Evolutionary conservation across 2,888 invertebrate species (phyloP).

Genomic region (Heterodera filipjevi): DNA sequence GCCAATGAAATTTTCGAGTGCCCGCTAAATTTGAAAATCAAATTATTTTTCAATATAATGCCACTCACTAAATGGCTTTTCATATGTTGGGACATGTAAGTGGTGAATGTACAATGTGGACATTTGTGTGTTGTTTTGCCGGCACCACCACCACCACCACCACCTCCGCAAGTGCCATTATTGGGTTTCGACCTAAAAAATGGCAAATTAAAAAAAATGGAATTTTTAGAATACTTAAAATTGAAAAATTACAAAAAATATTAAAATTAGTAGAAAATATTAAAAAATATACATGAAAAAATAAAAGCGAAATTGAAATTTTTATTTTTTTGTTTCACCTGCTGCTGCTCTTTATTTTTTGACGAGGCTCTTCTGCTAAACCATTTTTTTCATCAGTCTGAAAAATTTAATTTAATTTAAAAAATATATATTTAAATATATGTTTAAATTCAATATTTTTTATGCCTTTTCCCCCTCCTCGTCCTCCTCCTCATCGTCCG

Average conservation of each 20-base stretch:
- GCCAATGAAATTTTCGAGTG: constrained; percentile 68
- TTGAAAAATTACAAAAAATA: no score
- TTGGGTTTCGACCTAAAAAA: neutral
- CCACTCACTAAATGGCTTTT: constrained; percentile 61
- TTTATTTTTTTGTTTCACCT: no score
- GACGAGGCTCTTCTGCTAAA: neutral
- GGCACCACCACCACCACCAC: constrained; percentile 30
- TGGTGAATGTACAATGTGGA: constrained; percentile 64
- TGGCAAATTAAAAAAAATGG: neutral
- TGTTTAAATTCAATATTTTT: constrained; percentile 13
- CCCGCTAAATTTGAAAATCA: constrained; percentile 56
- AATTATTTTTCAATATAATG: constrained; percentile 2
- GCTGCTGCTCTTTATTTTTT: neutral
- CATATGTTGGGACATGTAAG: constrained; percentile 65
- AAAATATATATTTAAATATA: neutral
- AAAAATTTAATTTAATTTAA: neutral
- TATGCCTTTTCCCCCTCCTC: constrained; percentile 6
- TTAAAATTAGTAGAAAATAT: no score
- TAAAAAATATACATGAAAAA: no score
- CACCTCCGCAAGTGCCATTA: neutral
- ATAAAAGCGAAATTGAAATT: no score
- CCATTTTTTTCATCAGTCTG: neutral
- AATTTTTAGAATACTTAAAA: no score
- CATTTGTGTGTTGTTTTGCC: constrained; percentile 57
- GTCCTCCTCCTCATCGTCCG: neutral